Evolutionary conservation across 2,888 invertebrate genomes (phyloP), one percentile per base, ranked within the genome.

Genomic region (Tenthredo amoena): DNA sequence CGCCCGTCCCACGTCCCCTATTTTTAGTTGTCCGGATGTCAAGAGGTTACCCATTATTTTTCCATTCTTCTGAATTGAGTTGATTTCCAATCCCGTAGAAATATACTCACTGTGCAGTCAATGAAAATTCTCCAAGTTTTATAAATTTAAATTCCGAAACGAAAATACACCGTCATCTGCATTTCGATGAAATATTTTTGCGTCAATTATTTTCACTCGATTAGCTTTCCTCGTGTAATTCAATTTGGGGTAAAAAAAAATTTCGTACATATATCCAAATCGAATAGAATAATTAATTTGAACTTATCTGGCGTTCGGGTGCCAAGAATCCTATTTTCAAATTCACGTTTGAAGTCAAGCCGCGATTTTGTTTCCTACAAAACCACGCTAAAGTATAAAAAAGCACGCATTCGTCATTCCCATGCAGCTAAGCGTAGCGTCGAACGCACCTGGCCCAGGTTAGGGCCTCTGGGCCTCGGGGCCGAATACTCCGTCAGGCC

Each of bases 341-440:
- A 74, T 74, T 74, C 9, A 74, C 31, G 68, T 68, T 68, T 18
- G 68, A 68, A 68, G 31, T 68, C 34, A 2, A 34, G 18, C 68
- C 34, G 68, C 68, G 18, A 68, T 74, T 74, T 74, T 43, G 21
- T 74, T 74, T 74, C 26, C 21, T 15, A 81, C 81, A 55, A 81
- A 81, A 81, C 58, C 26, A 81, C 58, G 62, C n/a, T 21, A 62
- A 81, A 40, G 26, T 81, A 55, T 55, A 55, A 85, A 71, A 85
- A 84, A 88, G 85, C 86, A 85, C 84, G 85, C 85, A 85, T 84
- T 85, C 65, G 68, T 86, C 85, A 88, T 89, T 89, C 89, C 85
- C 89, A 89, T 87, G 88, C 88, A 89, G 87, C 84, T 87, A 84
- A 89, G 88, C 89, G 89, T 89, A 85, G 87, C 89, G 85, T 84